These are phyloP conservation scores for Psittacula echo DNA, from an alignment of 2,797 vertebrate species.

Conservation along the genomic window DNA sequence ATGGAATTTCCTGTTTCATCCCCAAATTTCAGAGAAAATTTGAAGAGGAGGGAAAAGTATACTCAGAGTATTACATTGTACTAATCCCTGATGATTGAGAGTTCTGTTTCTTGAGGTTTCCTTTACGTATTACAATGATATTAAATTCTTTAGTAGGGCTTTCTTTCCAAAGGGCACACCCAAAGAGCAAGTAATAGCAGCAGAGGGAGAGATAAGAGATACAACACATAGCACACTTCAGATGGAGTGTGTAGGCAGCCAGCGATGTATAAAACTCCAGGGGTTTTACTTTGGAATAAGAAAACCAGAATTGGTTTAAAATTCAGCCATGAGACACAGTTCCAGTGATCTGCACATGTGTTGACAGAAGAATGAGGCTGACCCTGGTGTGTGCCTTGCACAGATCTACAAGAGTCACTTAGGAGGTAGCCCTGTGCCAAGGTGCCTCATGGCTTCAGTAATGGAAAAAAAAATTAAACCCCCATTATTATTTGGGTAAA, in stretches of 20 bases:
- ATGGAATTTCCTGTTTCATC: conserved; percentile 1
- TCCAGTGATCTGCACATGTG: background rate
- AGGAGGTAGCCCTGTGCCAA: background rate
- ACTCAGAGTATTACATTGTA: background rate
- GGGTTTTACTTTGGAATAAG: background rate
- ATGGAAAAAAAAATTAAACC: background rate
- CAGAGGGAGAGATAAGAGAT: background rate
- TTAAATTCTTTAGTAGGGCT: background rate
- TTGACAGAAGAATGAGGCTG: background rate
- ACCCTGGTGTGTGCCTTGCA: background rate
- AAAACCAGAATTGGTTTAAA: background rate
- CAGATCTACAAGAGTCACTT: background rate
- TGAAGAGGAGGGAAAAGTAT: background rate
- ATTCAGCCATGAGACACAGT: background rate
- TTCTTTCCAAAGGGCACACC: background rate
- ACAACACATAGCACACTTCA: rapidly evolving
- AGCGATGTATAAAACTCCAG: background rate
- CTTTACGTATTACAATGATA: background rate
- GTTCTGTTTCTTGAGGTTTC: background rate
- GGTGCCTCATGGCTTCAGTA: background rate
- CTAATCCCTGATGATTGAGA: background rate
- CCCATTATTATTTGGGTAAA: background rate
- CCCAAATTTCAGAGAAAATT: conserved; percentile 3
- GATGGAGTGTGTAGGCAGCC: background rate
- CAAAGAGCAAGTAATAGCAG: background rate